Percentiles rank a stretch among this genome's conserved stretches.
phyloP scores from a whole-genome alignment of 2,113 vertebrate genomes.

The Psettodes erumei region DNA sequence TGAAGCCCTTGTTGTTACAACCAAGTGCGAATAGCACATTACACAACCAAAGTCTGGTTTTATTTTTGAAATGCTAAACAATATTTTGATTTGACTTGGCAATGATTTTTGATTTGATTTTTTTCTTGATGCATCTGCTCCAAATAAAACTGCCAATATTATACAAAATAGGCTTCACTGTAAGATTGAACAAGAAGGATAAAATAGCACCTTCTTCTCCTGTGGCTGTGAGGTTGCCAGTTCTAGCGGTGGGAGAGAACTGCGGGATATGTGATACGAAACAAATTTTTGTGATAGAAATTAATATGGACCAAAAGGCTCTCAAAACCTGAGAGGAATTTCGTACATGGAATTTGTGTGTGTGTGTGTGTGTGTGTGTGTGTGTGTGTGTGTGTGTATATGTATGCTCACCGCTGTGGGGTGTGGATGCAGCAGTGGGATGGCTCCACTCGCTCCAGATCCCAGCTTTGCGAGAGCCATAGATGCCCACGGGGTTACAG shows the following conservation, averaged over 20 bases:
- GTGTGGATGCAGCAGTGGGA: slow-evolving; percentile 95
- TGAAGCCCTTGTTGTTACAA: slow-evolving; percentile 12
- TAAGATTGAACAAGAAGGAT: slow-evolving; percentile 6
- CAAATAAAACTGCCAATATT: slow-evolving; percentile 25
- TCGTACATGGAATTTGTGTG: not conserved
- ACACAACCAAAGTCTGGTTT: slow-evolving; percentile 18
- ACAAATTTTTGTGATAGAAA: slow-evolving; percentile 12
- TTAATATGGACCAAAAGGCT: slow-evolving; percentile 11
- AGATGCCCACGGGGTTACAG: slow-evolving; percentile 96
- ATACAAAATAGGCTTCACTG: slow-evolving; percentile 11
- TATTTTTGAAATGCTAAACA: slow-evolving; percentile 21
- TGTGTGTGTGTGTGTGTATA: slow-evolving; percentile 3
- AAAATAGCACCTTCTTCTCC: not conserved
- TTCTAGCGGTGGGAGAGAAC: slow-evolving; percentile 10
- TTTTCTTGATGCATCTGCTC: slow-evolving; percentile 22
- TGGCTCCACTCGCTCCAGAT: slow-evolving; percentile 99
- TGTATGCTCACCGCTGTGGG: slow-evolving; percentile 89
- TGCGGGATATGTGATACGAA: slow-evolving; percentile 9
- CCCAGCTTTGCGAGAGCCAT: slow-evolving; percentile 94
- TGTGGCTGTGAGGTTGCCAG: not conserved
- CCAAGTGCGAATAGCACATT: slow-evolving; percentile 13
- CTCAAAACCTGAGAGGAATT: not conserved
- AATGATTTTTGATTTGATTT: slow-evolving; percentile 33
- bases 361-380: slow-evolving; percentile 5
- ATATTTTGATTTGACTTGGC: slow-evolving; percentile 18